Evolutionary conservation across 2,113 vertebrate species (phyloP).

Genomic region (Rhabdornis inornatus): DNA sequence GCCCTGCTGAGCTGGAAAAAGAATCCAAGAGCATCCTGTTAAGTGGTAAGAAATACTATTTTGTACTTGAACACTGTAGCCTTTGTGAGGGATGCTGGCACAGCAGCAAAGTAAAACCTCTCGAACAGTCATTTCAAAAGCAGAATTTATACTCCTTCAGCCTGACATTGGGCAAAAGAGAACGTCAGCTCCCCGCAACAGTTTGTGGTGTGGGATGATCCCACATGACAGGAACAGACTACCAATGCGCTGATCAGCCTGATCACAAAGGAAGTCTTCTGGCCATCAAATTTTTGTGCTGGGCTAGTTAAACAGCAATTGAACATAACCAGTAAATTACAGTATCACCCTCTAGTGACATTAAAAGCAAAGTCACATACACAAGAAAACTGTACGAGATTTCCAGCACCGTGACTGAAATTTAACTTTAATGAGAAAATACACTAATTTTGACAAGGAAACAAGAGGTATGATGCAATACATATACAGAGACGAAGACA

Average conservation of each 20-base stretch:
- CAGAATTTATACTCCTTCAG: conserved; percentile 52
- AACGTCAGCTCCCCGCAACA: background rate
- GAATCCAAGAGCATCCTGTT: conserved; percentile 58
- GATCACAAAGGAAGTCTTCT: background rate
- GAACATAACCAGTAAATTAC: background rate
- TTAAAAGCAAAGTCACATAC: background rate
- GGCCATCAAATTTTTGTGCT: background rate
- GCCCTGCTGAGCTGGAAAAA: conserved; percentile 6
- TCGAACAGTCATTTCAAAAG: conserved; percentile 33
- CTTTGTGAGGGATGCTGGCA: conserved; percentile 55
- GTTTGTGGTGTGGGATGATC: conserved; percentile 9
- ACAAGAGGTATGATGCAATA: background rate
- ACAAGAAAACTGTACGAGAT: background rate
- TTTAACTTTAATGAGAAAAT: background rate
- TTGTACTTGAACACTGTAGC: conserved; percentile 43
- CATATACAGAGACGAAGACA: background rate
- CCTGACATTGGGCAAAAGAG: conserved; percentile 8
- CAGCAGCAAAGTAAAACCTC: conserved; percentile 40
- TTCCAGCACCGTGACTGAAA: background rate
- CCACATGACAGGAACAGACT: background rate
- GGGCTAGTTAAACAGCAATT: background rate
- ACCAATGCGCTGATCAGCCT: background rate
- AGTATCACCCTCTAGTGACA: background rate
- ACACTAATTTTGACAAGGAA: background rate
- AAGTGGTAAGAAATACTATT: conserved; percentile 54